phyloP scores from a whole-genome alignment of 2,797 vertebrate species.

The Eulemur coronatus region DNA sequence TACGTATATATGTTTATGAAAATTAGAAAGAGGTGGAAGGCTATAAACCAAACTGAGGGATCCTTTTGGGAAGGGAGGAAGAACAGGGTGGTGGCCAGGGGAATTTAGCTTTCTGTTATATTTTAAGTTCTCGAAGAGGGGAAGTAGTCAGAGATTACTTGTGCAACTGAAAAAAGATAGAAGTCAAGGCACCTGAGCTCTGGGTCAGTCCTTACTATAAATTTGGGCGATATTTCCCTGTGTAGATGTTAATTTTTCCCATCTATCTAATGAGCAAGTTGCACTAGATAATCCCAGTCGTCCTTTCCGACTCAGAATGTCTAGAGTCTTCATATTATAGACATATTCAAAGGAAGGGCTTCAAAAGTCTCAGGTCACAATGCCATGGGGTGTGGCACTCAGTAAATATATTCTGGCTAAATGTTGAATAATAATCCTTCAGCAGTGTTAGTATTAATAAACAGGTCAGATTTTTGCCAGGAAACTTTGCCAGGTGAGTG shows the following conservation, averaged over 20 bases:
- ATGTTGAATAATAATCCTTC: neutral
- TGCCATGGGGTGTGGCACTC: neutral
- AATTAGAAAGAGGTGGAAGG: neutral
- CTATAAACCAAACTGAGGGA: neutral
- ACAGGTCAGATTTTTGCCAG: neutral
- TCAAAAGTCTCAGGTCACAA: neutral
- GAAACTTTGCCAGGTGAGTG: neutral
- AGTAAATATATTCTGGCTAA: neutral
- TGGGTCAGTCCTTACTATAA: neutral
- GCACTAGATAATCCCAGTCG: neutral
- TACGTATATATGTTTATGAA: neutral
- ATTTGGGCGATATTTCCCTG: neutral
- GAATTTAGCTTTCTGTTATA: neutral
- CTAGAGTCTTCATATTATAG: neutral
- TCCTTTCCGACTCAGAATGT: neutral
- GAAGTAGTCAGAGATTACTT: neutral
- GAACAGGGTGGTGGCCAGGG: neutral
- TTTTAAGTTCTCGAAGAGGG: neutral
- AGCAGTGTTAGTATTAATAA: neutral
- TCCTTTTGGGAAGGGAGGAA: neutral
- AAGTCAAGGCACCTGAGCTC: neutral
- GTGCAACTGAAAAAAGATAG: neutral
- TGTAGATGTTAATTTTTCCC: neutral
- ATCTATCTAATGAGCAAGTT: neutral
- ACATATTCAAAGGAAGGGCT: neutral